Evolutionary conservation across 2,797 vertebrate genomes (phyloP).

Genomic region (Austrolebias charrua): DNA sequence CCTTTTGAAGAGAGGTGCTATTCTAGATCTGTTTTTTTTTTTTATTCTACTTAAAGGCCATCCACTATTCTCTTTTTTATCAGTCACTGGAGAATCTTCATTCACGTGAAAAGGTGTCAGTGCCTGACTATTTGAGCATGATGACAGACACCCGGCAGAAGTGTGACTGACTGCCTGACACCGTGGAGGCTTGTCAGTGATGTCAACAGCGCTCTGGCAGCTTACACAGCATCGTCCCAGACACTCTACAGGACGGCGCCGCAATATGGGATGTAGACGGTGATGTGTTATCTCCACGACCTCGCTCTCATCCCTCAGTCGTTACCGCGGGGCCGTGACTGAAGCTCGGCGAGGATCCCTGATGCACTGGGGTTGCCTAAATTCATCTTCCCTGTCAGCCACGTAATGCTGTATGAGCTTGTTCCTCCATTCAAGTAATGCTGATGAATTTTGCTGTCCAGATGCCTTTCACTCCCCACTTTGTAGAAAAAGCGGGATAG

Average conservation of each 20-base stretch:
- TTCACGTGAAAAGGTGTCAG: conserved; percentile 86
- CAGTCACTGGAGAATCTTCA: conserved; percentile 80
- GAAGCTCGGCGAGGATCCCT: conserved; percentile 69
- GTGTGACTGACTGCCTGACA: conserved; percentile 79
- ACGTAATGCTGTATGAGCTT: conserved; percentile 69
- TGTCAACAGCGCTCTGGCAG: conserved; percentile 78
- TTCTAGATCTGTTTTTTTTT: conserved; percentile 72
- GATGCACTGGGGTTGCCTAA: conserved; percentile 60
- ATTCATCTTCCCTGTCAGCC: conserved; percentile 77
- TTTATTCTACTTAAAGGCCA: conserved; percentile 70
- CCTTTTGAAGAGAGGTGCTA: conserved; percentile 80
- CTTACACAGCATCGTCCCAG: conserved; percentile 70
- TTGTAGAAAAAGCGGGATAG: conserved; percentile 66
- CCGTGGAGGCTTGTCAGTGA: conserved; percentile 63
- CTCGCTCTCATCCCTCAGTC: conserved; percentile 71
- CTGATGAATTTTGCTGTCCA: conserved; percentile 74
- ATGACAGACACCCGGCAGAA: conserved; percentile 82
- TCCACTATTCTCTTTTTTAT: conserved; percentile 71
- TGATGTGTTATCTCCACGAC: conserved; percentile 74
- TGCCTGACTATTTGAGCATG: conserved; percentile 76
- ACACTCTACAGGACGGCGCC: conserved; percentile 57
- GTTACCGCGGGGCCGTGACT: conserved; percentile 63
- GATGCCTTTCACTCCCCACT: conserved; percentile 62
- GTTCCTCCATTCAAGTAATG: conserved; percentile 73
- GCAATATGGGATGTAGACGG: conserved; percentile 53